Evolutionary conservation across 2,113 vertebrate species (phyloP).

Genomic region (Phaethornis superciliosus): DNA sequence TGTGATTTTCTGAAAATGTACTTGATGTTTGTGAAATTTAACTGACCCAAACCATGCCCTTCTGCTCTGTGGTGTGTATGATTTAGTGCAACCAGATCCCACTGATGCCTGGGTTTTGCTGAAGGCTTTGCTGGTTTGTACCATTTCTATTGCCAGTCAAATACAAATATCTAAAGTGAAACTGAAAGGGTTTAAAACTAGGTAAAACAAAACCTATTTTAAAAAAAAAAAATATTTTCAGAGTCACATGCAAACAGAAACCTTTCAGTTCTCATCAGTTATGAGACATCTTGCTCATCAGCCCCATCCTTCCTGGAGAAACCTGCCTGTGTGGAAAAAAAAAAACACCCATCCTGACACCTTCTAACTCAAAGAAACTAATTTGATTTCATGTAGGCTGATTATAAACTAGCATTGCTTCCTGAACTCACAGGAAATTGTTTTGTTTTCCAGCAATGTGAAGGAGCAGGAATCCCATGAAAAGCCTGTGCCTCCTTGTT

Average conservation of each 20-base stretch:
- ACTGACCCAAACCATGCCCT: background rate
- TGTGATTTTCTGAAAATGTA: background rate
- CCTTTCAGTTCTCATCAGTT: background rate
- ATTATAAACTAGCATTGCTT: background rate
- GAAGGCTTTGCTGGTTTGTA: background rate
- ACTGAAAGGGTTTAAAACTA: background rate
- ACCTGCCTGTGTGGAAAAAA: background rate
- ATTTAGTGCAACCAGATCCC: background rate
- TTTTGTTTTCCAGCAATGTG: background rate
- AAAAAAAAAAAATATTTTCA: background rate
- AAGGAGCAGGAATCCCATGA: background rate
- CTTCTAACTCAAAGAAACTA: background rate
- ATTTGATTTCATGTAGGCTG: background rate
- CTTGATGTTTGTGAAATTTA: background rate
- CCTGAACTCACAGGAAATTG: background rate
- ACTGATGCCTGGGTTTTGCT: background rate
- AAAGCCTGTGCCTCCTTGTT: background rate
- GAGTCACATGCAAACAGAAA: background rate
- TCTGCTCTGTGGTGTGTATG: background rate
- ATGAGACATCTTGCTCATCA: background rate
- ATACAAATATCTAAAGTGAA: background rate
- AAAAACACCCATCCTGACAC: background rate
- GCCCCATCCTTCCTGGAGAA: background rate
- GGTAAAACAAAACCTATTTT: background rate
- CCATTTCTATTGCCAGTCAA: background rate